A percentile compares a stretch with the other conserved stretches of the same genome.
Evolutionary conservation across 1,140 invertebrate genomes (phyloP).

Genomic region (Octopus bimaculoides): DNA sequence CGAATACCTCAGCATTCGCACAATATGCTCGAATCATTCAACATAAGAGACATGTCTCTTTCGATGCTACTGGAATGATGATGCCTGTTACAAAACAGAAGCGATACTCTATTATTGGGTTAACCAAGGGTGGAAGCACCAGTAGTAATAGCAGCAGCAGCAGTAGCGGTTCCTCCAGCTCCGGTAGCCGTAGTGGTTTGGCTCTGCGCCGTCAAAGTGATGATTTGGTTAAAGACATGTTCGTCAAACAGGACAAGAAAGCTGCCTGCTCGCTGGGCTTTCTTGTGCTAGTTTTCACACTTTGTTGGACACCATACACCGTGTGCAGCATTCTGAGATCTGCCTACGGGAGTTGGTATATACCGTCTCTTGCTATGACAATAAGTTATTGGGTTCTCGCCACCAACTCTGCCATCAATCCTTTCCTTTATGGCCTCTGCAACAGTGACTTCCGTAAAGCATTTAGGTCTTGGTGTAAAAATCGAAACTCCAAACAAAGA

Average conservation of each 20-base stretch:
- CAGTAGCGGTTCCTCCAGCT: conserved; percentile 16
- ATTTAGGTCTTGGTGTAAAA: conserved; percentile 32
- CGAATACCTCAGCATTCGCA: neutral
- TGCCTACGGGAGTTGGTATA: conserved; percentile 21
- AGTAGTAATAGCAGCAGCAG: neutral
- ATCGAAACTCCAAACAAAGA: conserved; percentile 18
- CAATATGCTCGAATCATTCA: neutral
- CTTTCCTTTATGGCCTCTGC: conserved; percentile 48
- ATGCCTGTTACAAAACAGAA: neutral
- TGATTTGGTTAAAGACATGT: conserved; percentile 39
- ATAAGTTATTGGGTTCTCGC: conserved; percentile 39
- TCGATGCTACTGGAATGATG: neutral
- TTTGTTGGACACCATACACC: conserved; percentile 45
- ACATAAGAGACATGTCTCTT: neutral
- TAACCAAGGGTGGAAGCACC: neutral
- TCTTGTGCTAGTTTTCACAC: conserved; percentile 37
- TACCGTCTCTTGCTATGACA: conserved; percentile 29
- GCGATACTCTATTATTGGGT: neutral
- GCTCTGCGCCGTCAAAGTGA: conserved; percentile 33
- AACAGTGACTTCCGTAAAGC: conserved; percentile 42
- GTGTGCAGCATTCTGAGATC: conserved; percentile 27
- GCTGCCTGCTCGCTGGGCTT: conserved; percentile 41
- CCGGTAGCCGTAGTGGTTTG: conserved; percentile 8
- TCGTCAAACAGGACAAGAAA: conserved; percentile 43
- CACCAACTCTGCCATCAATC: conserved; percentile 42